These are phyloP conservation scores for Geotrypetes seraphini DNA, from an alignment of 2,797 vertebrate species.

Conservation along the genomic window DNA sequence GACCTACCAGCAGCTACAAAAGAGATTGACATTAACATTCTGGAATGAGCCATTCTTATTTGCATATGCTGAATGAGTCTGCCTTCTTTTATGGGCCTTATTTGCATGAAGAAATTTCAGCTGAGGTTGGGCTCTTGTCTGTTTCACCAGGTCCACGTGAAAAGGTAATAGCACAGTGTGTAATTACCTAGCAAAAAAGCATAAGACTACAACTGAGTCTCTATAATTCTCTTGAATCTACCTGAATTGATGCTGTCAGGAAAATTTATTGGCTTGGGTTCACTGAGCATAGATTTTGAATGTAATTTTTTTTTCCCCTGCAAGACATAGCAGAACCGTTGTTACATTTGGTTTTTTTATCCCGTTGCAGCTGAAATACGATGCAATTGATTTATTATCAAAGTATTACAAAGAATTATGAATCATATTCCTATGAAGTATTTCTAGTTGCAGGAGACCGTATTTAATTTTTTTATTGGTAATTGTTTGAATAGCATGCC, in stretches of 20 bases:
- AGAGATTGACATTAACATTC: conserved; percentile 14
- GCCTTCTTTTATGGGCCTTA: background rate
- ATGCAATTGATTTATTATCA: background rate
- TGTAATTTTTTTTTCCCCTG: background rate
- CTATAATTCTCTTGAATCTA: background rate
- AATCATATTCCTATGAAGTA: background rate
- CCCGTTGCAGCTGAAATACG: background rate
- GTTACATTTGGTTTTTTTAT: accelerated
- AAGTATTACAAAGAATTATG: background rate
- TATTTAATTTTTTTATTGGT: background rate
- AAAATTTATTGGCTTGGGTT: background rate
- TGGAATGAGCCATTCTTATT: conserved; percentile 12
- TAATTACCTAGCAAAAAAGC: conserved; percentile 9
- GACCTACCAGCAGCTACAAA: conserved; percentile 23
- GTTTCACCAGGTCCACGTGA: conserved; percentile 13
- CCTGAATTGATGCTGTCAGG: background rate
- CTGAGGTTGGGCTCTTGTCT: background rate
- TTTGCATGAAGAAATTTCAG: conserved; percentile 20
- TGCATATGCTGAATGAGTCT: background rate
- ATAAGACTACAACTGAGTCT: background rate
- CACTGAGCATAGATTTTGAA: background rate
- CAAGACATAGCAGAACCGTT: background rate
- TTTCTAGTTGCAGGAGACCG: background rate
- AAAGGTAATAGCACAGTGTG: background rate
- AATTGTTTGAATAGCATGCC: too few relatives aligned